Base-by-base conservation (phyloP, 2,797 vertebrate genomes). In the Leptoclinus maculatus region DNA sequence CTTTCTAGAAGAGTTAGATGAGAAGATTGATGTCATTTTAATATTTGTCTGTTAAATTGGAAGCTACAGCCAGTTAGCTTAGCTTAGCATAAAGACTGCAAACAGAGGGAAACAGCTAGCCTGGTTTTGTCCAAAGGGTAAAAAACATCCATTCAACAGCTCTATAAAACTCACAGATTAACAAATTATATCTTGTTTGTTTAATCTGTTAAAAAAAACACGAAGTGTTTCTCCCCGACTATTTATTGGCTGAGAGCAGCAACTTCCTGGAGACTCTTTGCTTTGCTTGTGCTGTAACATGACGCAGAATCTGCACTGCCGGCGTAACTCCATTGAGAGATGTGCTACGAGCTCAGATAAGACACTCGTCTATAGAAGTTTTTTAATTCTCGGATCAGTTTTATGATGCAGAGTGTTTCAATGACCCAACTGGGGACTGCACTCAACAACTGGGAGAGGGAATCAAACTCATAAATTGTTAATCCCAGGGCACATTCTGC, bases 401-500 rank as follows among this genome's bases (percentile, higher is more conserved):
- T 91, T 86, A 88, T 83, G 68, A 81, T 39, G 56, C 58, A 21
- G 45, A 57, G 53, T 32, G 29, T 68, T 76, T 80, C 68, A 80
- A 83, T 59, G 80, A 83, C 4, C 78, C 78, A 79, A 57, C 67
- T 54, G 78, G 66, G 83, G 66, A 84, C 79, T 82, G 69, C 75
- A 81, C 64, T 75, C 67, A 80, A 80, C 77, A 76, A 82, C 60
- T 59, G 66, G 29, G 56, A 71, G 43, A 71, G 58, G 47, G 72
- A 90, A 88, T 91, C 85, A 87, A 86, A 90, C 60, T 71, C 80
- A 68, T 89, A 78, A 87, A 89, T 83, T 70, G 47, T 76, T 23
- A 49, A 29, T 79, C 79, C 45, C 54, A 39, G 32, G 27, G 19
- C 36, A 56, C 38, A 71, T 43, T 62, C 56, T 76, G 25, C 59